phyloP scores from a whole-genome alignment of 2,113 vertebrate species.

The Helogale parvula region DNA sequence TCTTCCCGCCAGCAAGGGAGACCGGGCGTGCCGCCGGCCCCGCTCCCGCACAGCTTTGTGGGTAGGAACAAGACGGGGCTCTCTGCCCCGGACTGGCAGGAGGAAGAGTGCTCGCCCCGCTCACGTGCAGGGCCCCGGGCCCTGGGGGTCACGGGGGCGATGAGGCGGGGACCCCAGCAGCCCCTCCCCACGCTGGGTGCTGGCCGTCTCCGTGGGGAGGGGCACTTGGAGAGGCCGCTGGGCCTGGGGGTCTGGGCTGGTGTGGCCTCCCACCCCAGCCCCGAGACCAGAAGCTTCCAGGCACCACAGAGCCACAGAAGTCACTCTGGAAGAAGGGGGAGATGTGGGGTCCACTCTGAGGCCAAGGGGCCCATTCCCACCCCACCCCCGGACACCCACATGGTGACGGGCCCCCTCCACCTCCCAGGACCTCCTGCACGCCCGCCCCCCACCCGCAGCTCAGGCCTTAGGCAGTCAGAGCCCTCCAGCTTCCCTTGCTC shows the following conservation, averaged over 20 bases:
- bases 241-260: not conserved
- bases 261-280: not conserved
- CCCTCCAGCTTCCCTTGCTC: not conserved
- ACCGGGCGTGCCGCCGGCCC: not conserved
- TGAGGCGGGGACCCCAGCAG: not conserved
- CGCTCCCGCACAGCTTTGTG: not conserved
- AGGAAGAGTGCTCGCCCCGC: not conserved
- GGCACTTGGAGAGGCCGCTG: too few species aligned
- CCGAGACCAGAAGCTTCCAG: not conserved
- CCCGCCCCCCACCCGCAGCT: not conserved
- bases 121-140: rapidly evolving
- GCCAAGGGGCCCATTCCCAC: not conserved
- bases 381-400: not conserved
- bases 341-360: too few species aligned
- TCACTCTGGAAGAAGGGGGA: too few species aligned
- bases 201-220: not conserved
- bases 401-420: not conserved
- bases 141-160: rapidly evolving
- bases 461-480: not conserved
- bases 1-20: not conserved
- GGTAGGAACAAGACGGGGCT: not conserved
- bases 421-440: not conserved
- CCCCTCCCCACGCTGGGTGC: not conserved
- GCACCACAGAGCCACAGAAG: not conserved
- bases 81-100: not conserved